Evolutionary conservation across 2,113 vertebrate genomes (phyloP).

Genomic region (Laticauda colubrina): DNA sequence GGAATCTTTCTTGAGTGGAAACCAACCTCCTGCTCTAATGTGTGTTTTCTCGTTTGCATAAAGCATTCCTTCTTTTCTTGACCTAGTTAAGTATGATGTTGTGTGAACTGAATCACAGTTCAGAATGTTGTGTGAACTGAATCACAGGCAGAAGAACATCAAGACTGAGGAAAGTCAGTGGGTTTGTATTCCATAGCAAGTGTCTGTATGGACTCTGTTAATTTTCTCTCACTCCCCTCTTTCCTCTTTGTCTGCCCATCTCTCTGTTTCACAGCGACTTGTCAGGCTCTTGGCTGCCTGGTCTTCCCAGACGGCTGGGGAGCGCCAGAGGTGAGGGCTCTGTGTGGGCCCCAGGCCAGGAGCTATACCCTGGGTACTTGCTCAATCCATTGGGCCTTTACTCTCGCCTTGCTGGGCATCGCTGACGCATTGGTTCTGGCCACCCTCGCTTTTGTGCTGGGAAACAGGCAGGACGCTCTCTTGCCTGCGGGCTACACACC

Average conservation of each 20-base stretch:
- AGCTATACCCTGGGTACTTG: slow-evolving; percentile 80
- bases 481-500: slow-evolving; percentile 65
- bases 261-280: slow-evolving; percentile 50
- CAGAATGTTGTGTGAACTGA: background rate
- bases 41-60: background rate
- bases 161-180: background rate
- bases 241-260: background rate
- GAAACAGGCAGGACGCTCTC: slow-evolving; percentile 79
- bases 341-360: slow-evolving; percentile 75
- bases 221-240: background rate
- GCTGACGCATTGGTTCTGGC: slow-evolving; percentile 77
- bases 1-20: background rate
- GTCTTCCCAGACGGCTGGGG: slow-evolving; percentile 82
- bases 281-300: slow-evolving; percentile 76
- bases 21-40: background rate
- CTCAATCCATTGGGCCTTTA: slow-evolving; percentile 79
- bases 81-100: background rate
- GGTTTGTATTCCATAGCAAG: background rate
- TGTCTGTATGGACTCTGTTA: background rate
- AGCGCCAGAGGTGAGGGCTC: slow-evolving; percentile 73
- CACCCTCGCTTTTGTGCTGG: slow-evolving; percentile 78
- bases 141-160: background rate
- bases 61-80: background rate
- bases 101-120: background rate
- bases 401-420: slow-evolving; percentile 78